Base-by-base conservation (phyloP, 2,888 invertebrate species). In the Erebia ligea region DNA sequence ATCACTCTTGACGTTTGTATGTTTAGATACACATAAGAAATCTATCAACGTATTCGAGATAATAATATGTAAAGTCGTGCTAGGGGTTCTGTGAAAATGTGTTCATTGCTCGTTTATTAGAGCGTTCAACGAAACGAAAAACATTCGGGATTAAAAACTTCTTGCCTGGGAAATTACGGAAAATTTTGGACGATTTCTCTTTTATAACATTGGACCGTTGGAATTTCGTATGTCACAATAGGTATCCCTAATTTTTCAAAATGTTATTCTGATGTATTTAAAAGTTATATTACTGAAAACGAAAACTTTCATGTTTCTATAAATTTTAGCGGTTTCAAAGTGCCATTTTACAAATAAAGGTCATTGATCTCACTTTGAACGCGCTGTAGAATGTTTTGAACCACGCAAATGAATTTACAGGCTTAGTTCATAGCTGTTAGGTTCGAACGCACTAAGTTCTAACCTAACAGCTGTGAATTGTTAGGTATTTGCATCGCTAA, bases 71-170 rank as follows among this genome's bases (percentile, higher is more conserved):
- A 45, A 45, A 11, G 42, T 45, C 45, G 4, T 6, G 34, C 13
- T n/a, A 52, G n/a, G 17, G 17, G n/a, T 58, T n/a, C 21, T 11
- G 21, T 15, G 48, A 19, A 15, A 63, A 58, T 25, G 58, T 62
- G 66, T 64, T 67, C 40, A 64, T 64, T 64, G 54, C 54, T 67
- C 57, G 52, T 67, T 34, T 50, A 65, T 25, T 17, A n/a, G 42
- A 65, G 54, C 11, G 11, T 64, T 56, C 21, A 45, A 62, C 45
- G 61, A 11, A 45, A 45, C 21, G 42, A 9, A 42, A 66, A 45
- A 25, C 57, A 25, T 56, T 57, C 10, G 58, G 15, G 21, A 34
- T 58, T 25, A 58, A 58, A 67, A 67, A 34, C 25, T 67, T 40
- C 45, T 54, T 40, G 2, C 52, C 6, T 42, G 56, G 19, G 34